These are phyloP conservation scores for Xiphorhynchus erythropygius DNA, from an alignment of 2,797 vertebrate species.

Conservation along the genomic window DNA sequence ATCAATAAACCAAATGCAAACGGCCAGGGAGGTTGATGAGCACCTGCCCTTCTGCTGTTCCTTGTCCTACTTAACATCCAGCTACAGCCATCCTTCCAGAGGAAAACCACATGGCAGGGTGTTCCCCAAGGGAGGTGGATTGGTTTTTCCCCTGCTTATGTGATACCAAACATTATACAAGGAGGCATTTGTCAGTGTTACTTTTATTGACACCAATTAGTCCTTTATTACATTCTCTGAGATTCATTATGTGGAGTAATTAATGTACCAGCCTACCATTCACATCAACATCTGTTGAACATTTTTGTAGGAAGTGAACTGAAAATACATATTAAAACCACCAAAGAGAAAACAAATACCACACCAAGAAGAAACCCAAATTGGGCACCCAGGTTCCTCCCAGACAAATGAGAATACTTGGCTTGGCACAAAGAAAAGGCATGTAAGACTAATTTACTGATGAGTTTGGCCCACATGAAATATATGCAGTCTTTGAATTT, in stretches of 20 bases:
- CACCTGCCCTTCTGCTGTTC: not conserved
- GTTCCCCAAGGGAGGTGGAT: not conserved
- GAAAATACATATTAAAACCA: not conserved
- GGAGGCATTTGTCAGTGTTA: not conserved
- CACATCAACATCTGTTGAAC: not conserved
- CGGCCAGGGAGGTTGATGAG: not conserved
- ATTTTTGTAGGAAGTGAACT: not conserved
- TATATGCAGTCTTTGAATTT: not conserved
- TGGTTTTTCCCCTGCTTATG: not conserved
- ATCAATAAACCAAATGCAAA: not conserved
- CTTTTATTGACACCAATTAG: conserved; percentile 45
- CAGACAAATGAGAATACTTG: not conserved
- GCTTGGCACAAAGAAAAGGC: not conserved
- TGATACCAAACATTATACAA: not conserved
- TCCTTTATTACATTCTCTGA: conserved; percentile 12
- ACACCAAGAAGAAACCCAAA: not conserved
- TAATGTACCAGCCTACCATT: conserved; percentile 16
- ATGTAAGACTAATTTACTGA: not conserved
- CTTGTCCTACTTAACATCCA: not conserved
- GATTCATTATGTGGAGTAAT: conserved; percentile 32
- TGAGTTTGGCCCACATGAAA: not conserved
- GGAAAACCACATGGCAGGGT: not conserved
- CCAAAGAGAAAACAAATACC: not conserved
- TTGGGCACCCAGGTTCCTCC: not conserved
- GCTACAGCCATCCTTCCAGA: not conserved